Evolutionary conservation across 1,140 invertebrate species (phyloP), one percentile per base, ranked within the genome.

Genomic region (Drosophila sproati): DNA sequence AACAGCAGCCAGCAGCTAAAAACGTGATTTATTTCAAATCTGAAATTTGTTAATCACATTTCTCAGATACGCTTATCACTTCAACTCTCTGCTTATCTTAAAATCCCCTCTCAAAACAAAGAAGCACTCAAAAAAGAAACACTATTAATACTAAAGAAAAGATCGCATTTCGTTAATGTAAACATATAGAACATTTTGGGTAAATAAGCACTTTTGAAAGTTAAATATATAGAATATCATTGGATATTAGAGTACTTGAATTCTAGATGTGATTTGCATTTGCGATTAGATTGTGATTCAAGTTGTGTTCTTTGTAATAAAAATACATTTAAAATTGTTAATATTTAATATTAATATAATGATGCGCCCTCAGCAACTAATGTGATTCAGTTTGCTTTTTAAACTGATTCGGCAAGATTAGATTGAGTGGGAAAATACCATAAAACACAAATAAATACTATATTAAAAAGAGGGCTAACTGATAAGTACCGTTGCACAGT

Each of bases 351-450:
- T 3, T 28, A 48, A 28, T 28, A 20, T 6, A 28, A 6, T 28
- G 3, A 29, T 2, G 4, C 20, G 3, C 4, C 2, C 28, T 28
- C 5, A 6, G 5, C 4, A 28, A 34, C 37, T 41, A 29, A 20
- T 6, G 34, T 48, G 12, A 52, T 7, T 41, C 29, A 67, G 69
- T 69, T 20, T 74, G 77, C 60, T 68, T 71, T 48, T 50, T 31
- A 45, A 60, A 39, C 63, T 73, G 29, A 48, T 45, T 61, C 39
- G n/a, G 4, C 37, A 37, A 57, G 82, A 86, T 86, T 55, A 86
- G 82, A 86, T 87, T 78, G 59, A 31, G 37, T 43, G 63, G 71
- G 48, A 75, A 82, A 82, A 78, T 34, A 72, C 51, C 62, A 34
- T 76, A 76, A 70, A 87, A 48, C 8, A 32, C 39, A n/a, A n/a